Evolutionary conservation across 2,797 vertebrate species (phyloP).

Genomic region (Hemitrygon akajei): DNA sequence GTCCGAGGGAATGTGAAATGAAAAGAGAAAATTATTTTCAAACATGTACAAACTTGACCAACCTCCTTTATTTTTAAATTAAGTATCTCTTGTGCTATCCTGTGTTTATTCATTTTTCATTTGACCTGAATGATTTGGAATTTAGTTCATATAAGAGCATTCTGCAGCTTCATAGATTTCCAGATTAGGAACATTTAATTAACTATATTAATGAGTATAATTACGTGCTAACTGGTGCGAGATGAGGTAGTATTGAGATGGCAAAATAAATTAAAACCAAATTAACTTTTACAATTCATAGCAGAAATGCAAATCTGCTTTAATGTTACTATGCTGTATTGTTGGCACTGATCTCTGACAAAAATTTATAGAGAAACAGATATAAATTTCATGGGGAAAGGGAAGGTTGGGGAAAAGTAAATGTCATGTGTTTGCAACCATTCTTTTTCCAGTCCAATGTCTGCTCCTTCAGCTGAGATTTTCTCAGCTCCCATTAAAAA

Average conservation of each 20-base stretch:
- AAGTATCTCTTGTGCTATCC: neutral
- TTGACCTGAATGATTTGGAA: neutral
- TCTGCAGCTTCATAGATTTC: neutral
- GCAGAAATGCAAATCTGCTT: neutral
- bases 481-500: neutral
- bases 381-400: neutral
- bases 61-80: neutral
- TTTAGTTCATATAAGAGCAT: neutral
- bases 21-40: neutral
- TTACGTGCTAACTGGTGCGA: neutral
- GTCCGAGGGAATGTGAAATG: neutral
- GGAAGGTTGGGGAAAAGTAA: neutral
- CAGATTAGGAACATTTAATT: constrained; percentile 22
- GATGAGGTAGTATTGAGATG: neutral
- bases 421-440: neutral
- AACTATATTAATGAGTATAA: constrained; percentile 24
- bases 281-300: neutral
- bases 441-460: neutral
- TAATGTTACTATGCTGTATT: neutral
- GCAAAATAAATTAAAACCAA: neutral
- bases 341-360: neutral
- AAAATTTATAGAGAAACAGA: neutral
- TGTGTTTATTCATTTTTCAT: neutral
- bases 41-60: too few relatives aligned
- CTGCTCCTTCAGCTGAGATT: neutral